These are phyloP conservation scores for Drosophila arizonae DNA, from an alignment of 1,140 invertebrate species.

Conservation along the genomic window DNA sequence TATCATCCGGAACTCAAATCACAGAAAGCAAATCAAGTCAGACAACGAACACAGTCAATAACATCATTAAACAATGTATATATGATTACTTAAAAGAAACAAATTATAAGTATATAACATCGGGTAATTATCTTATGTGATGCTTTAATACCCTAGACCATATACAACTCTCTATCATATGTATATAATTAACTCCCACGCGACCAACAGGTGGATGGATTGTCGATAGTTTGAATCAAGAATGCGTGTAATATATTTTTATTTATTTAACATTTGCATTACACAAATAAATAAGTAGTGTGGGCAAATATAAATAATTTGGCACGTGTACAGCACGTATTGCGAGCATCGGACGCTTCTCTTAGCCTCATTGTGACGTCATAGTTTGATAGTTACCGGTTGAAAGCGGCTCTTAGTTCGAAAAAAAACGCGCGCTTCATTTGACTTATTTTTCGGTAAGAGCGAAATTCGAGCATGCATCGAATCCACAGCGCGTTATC, in stretches of 20 bases:
- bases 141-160: background rate
- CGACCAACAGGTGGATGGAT: too few species aligned
- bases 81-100: background rate
- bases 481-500: constrained; percentile 44
- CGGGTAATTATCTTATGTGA: too few species aligned
- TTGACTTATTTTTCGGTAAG: constrained; percentile 1
- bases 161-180: too few species aligned
- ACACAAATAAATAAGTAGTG: too few species aligned
- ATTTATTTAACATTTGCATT: too few species aligned
- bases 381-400: constrained; percentile 7
- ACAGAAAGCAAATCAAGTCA: background rate
- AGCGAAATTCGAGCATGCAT: constrained; percentile 25
- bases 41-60: constrained; percentile 6
- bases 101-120: too few species aligned
- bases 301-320: too few species aligned
- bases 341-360: too few species aligned
- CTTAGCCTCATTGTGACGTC: background rate
- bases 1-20: constrained; percentile 51
- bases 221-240: too few species aligned
- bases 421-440: background rate
- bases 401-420: constrained; percentile 25
- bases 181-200: too few species aligned
- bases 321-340: constrained; percentile 3
- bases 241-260: too few species aligned
- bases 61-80: constrained; percentile 11